phyloP scores from a whole-genome alignment of 1,140 invertebrate species.

The Chlorops oryzae region DNA sequence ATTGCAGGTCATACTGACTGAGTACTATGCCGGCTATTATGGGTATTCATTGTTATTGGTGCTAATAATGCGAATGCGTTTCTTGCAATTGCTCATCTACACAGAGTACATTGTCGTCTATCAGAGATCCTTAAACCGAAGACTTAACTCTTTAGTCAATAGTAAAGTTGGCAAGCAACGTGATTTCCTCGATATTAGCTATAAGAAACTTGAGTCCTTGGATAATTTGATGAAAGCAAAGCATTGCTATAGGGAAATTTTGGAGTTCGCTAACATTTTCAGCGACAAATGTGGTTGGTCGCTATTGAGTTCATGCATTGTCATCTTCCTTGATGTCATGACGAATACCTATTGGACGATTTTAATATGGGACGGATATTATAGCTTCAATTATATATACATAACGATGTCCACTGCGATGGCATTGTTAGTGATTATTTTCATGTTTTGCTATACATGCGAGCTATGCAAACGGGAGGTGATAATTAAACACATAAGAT shows the following conservation, averaged over 20 bases:
- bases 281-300: constrained; percentile 29
- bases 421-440: constrained; percentile 16
- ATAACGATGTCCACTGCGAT: constrained; percentile 14
- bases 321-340: constrained; percentile 30
- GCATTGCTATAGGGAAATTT: constrained; percentile 26
- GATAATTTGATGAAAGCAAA: constrained; percentile 28
- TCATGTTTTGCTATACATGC: constrained; percentile 23
- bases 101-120: constrained; percentile 24
- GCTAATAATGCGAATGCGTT: constrained; percentile 22
- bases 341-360: constrained; percentile 31
- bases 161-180: constrained; percentile 12
- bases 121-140: constrained; percentile 14
- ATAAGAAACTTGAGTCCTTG: constrained; percentile 22
- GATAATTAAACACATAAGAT: too few species aligned
- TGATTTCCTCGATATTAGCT: constrained; percentile 19
- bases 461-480: constrained; percentile 30
- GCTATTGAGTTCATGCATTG: constrained; percentile 27
- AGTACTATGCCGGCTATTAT: constrained; percentile 20
- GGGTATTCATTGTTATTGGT: constrained; percentile 22
- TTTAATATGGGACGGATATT: constrained; percentile 19
- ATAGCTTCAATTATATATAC: constrained; percentile 17
- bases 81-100: constrained; percentile 27
- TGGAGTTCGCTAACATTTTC: constrained; percentile 18
- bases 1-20: too few species aligned
- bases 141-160: constrained; percentile 17